These are phyloP conservation scores for Squalus acanthias DNA, from an alignment of 2,797 vertebrate species.

Conservation along the genomic window DNA sequence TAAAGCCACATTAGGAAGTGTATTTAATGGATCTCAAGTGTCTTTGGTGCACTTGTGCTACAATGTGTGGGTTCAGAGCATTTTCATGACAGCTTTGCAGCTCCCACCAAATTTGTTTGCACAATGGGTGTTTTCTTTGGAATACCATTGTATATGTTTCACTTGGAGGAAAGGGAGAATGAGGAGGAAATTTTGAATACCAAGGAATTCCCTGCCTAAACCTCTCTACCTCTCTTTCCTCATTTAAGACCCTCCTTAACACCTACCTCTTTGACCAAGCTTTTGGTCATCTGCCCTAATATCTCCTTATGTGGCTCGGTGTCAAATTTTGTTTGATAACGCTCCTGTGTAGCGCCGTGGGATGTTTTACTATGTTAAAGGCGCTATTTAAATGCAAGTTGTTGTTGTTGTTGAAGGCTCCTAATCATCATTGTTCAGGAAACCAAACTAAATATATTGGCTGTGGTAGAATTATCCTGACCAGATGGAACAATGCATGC, in stretches of 20 bases:
- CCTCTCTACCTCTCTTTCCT: neutral
- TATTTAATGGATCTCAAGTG: too few species aligned
- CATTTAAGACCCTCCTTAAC: neutral
- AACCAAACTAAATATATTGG: neutral
- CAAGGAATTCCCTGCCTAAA: neutral
- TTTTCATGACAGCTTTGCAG: neutral
- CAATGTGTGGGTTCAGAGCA: neutral
- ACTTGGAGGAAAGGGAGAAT: neutral
- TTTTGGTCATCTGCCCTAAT: neutral
- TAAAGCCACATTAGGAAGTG: too few species aligned
- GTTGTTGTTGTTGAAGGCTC: neutral
- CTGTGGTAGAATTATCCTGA: neutral
- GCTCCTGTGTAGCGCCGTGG: neutral
- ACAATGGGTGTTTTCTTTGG: neutral
- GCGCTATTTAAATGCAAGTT: neutral
- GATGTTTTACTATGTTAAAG: neutral
- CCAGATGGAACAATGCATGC: neutral
- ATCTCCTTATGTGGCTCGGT: neutral
- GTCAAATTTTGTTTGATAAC: neutral
- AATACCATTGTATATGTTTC: neutral
- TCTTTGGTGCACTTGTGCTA: too few species aligned
- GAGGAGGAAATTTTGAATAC: neutral
- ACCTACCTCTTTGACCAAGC: neutral
- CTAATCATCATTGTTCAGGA: neutral
- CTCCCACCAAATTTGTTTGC: neutral